Evolutionary conservation across 2,888 invertebrate species (phyloP).

Genomic region (Cremastinae sp.): DNA sequence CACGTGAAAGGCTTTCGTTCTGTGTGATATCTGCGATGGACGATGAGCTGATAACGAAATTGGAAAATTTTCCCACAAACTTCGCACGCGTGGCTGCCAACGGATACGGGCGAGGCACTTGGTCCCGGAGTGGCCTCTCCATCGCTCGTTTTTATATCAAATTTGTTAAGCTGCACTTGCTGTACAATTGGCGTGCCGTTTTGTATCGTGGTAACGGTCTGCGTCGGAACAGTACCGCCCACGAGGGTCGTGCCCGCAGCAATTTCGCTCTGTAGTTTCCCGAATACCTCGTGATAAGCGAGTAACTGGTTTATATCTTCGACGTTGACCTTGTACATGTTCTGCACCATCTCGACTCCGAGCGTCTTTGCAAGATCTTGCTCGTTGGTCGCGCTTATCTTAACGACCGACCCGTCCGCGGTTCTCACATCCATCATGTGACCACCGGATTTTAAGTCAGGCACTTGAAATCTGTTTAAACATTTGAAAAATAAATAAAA

Average conservation of each 20-base stretch:
- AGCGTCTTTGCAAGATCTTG: slow-evolving; percentile 84
- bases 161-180: slow-evolving; percentile 79
- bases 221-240: slow-evolving; percentile 77
- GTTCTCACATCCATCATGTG: slow-evolving; percentile 84
- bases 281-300: slow-evolving; percentile 93
- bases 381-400: slow-evolving; percentile 86
- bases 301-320: slow-evolving; percentile 92
- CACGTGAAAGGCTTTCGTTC: slow-evolving; percentile 92
- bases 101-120: slow-evolving; percentile 83
- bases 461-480: slow-evolving; percentile 78
- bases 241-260: slow-evolving; percentile 80
- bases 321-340: slow-evolving; percentile 89
- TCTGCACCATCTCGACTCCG: slow-evolving; percentile 88
- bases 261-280: slow-evolving; percentile 84
- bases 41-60: slow-evolving; percentile 92
- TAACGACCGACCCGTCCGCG: slow-evolving; percentile 88
- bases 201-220: slow-evolving; percentile 78
- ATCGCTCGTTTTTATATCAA: slow-evolving; percentile 77
- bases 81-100: slow-evolving; percentile 89
- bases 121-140: slow-evolving; percentile 78
- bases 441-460: slow-evolving; percentile 79
- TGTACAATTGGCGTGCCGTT: slow-evolving; percentile 78
- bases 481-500: slow-evolving; percentile 6
- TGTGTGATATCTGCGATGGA: slow-evolving; percentile 92
- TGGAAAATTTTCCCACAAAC: slow-evolving; percentile 93